Percentiles rank a stretch among this genome's conserved stretches.
These are phyloP conservation scores for Machimus rusticus DNA, from an alignment of 2,888 invertebrate species.

Conservation along the genomic window DNA sequence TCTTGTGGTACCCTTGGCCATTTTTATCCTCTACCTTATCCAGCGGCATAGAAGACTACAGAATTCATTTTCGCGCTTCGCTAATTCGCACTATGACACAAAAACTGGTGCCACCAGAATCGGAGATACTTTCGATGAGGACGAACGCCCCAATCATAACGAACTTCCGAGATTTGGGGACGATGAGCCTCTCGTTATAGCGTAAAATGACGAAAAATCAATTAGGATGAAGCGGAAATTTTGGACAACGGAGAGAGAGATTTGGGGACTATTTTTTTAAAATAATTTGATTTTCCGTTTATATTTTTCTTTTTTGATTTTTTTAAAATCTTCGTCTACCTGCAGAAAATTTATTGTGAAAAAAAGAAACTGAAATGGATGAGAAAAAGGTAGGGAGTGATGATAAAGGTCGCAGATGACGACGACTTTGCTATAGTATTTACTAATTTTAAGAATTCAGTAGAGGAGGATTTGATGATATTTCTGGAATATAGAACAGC, in stretches of 20 bases:
- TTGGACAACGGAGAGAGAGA: slow-evolving; percentile 22
- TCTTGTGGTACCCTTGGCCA: slow-evolving; percentile 65
- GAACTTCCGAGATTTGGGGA: slow-evolving; percentile 89
- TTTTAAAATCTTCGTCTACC: background rate
- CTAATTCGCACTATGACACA: slow-evolving; percentile 85
- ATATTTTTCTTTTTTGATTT: background rate
- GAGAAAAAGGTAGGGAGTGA: background rate
- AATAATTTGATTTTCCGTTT: background rate
- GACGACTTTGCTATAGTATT: background rate
- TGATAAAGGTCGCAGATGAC: background rate
- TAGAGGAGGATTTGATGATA: background rate
- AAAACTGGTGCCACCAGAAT: slow-evolving; percentile 88
- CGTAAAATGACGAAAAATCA: slow-evolving; percentile 65
- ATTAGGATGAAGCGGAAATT: background rate
- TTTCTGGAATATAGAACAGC: background rate
- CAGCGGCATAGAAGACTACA: slow-evolving; percentile 77
- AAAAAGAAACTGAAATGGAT: background rate
- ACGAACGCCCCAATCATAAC: slow-evolving; percentile 85
- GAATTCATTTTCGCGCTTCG: slow-evolving; percentile 81
- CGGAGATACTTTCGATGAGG: slow-evolving; percentile 74
- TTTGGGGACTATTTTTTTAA: slow-evolving; percentile 30
- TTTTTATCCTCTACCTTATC: slow-evolving; percentile 69
- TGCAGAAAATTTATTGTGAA: background rate
- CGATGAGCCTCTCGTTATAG: slow-evolving; percentile 92
- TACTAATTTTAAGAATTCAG: background rate